A percentile compares a stretch with the other conserved stretches of the same genome.
phyloP scores from a whole-genome alignment of 2,888 invertebrate species.

The Drosophila yooni region DNA sequence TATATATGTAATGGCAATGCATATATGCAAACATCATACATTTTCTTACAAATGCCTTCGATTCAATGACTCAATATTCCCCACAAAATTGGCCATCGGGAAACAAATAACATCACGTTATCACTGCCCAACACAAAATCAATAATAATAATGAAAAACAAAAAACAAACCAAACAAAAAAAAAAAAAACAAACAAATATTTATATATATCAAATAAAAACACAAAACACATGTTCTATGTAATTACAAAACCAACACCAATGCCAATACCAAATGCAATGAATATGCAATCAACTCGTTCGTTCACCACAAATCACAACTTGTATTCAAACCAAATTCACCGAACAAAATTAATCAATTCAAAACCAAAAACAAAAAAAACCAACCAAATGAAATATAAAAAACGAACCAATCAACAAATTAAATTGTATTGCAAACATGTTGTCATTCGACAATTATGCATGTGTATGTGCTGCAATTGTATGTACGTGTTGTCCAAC shows the following conservation, averaged over 20 bases:
- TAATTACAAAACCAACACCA: slow-evolving; percentile 45
- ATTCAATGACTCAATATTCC: slow-evolving; percentile 20
- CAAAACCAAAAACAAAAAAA: slow-evolving; percentile 14
- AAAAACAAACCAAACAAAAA: slow-evolving; percentile 2
- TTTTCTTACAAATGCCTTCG: slow-evolving; percentile 24
- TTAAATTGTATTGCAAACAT: slow-evolving; percentile 52
- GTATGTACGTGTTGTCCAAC: slow-evolving; percentile 40
- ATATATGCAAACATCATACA: slow-evolving; percentile 21
- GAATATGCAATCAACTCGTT: slow-evolving; percentile 61
- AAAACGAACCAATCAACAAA: slow-evolving; percentile 52
- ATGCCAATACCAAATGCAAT: slow-evolving; percentile 64
- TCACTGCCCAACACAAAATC: slow-evolving; percentile 41
- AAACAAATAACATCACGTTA: slow-evolving; percentile 34
- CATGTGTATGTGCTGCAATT: slow-evolving; percentile 63
- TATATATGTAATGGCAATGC: slow-evolving; percentile 31
- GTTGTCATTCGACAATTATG: slow-evolving; percentile 59
- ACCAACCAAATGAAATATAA: slow-evolving; percentile 38
- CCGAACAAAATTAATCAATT: slow-evolving; percentile 24
- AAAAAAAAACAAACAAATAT: neutral
- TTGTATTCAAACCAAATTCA: slow-evolving; percentile 29
- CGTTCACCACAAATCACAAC: slow-evolving; percentile 47
- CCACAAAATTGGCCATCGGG: slow-evolving; percentile 42
- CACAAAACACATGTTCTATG: slow-evolving; percentile 37
- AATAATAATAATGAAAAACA: slow-evolving; percentile 22
- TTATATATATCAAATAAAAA: slow-evolving; percentile 1